Base-by-base conservation (phyloP, 2,888 invertebrate species). In the Leptothorax acervorum region DNA sequence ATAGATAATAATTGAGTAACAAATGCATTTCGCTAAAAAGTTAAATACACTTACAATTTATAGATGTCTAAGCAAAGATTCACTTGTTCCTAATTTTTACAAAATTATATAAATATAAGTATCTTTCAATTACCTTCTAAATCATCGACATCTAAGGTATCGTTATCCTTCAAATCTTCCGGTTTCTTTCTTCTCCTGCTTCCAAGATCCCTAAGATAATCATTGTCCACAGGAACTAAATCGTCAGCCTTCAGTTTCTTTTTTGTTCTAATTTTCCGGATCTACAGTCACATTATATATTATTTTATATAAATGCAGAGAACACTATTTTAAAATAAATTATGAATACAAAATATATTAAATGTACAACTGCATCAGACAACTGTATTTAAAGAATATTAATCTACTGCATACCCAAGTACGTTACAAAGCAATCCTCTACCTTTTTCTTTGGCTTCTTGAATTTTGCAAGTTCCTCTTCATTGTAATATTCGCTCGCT, bases 401-500 rank as follows among this genome's bases (percentile, higher is more conserved):
- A 28, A 39, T 62, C 5, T 70, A 15, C 8, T 60, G 0, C 11
- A 8, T 28, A 39, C 35, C 71, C 1, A 51, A 23, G 35, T 6
- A 12, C 6, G 23, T 51, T 60, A 55, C 0, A 57, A 55, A 60
- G 3, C 18, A 42, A 53, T 42, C 3, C 8, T 87, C 57, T 89
- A 97, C 96, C 92, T 96, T 97, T 92, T 96, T 97, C 95, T 98
- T 98, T 73, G 97, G 96, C 94, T 98, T 98, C 95, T 98, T 99
- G 95, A 99, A 99, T 95, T 97, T 97, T 81, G 97, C 96, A 93
- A 99, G 95, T 95, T 99, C 99, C 87, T 97, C 97, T 89, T 97
- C 96, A 83, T 97, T 97, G 93, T 97, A 97, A 95, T 98, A 99
- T 95, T 99, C 99, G 12, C 97, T 96, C 1, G 99, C 99, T 28